Evolutionary conservation across 2,888 invertebrate species (phyloP).

Genomic region (Actias luna): DNA sequence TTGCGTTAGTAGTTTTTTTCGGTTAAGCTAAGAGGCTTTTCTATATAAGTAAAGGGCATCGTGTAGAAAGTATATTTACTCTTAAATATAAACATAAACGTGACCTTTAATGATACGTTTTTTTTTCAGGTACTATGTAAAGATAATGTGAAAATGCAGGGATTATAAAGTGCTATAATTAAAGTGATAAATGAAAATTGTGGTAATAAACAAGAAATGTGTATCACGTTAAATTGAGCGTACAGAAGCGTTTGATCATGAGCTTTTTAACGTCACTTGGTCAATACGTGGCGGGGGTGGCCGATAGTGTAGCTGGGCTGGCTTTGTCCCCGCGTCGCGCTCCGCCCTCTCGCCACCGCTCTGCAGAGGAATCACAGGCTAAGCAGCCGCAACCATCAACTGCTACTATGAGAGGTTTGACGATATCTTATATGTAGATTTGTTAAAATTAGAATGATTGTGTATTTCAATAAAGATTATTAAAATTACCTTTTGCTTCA

Average conservation of each 20-base stretch:
- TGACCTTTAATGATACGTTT: neutral
- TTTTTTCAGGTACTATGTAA: slow-evolving; percentile 14
- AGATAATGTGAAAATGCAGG: neutral
- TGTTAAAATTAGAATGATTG: neutral
- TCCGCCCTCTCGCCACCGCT: slow-evolving; percentile 86
- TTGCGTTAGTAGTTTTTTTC: neutral
- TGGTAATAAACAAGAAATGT: slow-evolving; percentile 1
- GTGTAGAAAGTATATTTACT: neutral
- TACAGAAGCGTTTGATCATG: slow-evolving; percentile 70
- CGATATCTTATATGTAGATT: neutral
- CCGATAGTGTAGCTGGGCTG: slow-evolving; percentile 91
- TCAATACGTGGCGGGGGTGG: slow-evolving; percentile 92
- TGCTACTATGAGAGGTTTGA: slow-evolving; percentile 63
- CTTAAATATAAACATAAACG: neutral
- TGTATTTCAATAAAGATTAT: neutral
- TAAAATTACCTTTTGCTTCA: neutral
- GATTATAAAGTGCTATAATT: neutral
- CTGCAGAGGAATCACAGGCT: slow-evolving; percentile 73
- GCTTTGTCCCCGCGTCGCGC: slow-evolving; percentile 88
- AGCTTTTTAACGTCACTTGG: slow-evolving; percentile 93
- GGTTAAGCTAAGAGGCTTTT: no score
- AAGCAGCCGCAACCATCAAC: slow-evolving; percentile 66
- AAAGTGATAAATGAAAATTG: neutral
- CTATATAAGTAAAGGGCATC: no score
- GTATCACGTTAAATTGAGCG: slow-evolving; percentile 7